Evolutionary conservation across 2,888 invertebrate species (phyloP), one percentile per base, ranked within the genome.

Genomic region (Cryptus armator): DNA sequence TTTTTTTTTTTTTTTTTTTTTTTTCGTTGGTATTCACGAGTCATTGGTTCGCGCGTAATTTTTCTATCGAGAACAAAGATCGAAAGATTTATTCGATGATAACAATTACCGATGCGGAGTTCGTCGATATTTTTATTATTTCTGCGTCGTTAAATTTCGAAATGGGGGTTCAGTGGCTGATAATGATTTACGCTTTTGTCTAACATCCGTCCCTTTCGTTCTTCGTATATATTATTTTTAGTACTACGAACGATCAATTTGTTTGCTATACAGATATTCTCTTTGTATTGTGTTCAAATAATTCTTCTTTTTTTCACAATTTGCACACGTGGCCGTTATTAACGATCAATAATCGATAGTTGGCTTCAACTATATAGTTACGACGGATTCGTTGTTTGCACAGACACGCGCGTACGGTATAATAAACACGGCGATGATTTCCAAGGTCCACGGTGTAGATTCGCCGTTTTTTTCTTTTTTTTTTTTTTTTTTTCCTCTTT

Each of bases 401-500:
- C 62, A 62, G 62, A 59, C 46, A 29, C 19, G 32, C 32, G 48
- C n/a, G 32, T n/a, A 19, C 48, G 37, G 37, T 37, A 5, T 37
- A 37, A 37, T 9, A 37, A 37, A 5, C 37, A 37, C 37, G 53
- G 14, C 12, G 32, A 72, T 44, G 44, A 71, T 29, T n/a, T 16
- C n/a, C 53, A n/a, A 48, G 51, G 44, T 79, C 29, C 5, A 7
- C 37, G 66, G 51, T 37, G 53, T 51, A 46, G 19, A 51, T 64
- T 62, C 19, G 16, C 43, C 37, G 46, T n/a, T n/a, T n/a, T n/a
- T n/a, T n/a, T n/a, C n/a, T n/a, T n/a, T n/a, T n/a, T n/a, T 46
- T 59, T 44, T 44, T 51, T 37, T 59, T 79, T 59, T 12, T 37
- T 6, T 64, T n/a, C 37, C 37, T 56, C 43, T 16, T 53, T 67